phyloP scores from a whole-genome alignment of 2,113 vertebrate species.

The Butorides virescens region DNA sequence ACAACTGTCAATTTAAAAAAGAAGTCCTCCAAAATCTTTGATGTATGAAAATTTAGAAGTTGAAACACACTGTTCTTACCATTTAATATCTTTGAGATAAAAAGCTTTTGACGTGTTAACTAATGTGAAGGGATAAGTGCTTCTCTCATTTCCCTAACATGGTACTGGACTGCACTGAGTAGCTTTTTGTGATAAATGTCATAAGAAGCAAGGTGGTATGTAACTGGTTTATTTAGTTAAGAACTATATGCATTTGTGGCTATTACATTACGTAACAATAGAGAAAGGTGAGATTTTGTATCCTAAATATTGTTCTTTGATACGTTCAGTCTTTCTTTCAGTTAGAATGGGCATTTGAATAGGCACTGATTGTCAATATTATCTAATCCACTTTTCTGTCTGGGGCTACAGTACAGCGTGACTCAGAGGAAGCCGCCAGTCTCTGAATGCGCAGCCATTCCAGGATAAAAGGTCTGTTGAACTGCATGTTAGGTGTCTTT shows the following conservation, averaged over 20 bases:
- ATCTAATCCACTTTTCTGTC: neutral
- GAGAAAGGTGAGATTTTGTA: neutral
- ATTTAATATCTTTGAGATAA: conserved; percentile 68
- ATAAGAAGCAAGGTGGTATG: neutral
- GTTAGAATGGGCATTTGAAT: conserved; percentile 7
- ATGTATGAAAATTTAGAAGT: conserved; percentile 73
- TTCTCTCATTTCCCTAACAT: conserved; percentile 41
- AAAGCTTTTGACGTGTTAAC: conserved; percentile 55
- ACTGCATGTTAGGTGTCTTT: neutral
- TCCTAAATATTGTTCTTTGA: neutral
- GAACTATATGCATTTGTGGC: neutral
- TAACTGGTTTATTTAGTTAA: conserved; percentile 13
- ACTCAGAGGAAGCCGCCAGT: neutral
- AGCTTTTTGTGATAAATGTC: neutral
- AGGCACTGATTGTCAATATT: neutral
- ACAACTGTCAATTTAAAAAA: conserved; percentile 77
- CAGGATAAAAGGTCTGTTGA: neutral
- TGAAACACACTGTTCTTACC: conserved; percentile 74
- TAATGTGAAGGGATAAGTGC: conserved; percentile 55
- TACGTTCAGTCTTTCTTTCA: neutral
- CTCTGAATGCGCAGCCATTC: neutral
- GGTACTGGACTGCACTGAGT: neutral
- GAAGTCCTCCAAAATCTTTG: conserved; percentile 72
- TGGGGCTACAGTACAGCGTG: neutral
- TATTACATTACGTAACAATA: neutral